These are phyloP conservation scores for Scomberomorus guttatus DNA, from an alignment of 2,797 vertebrate species.

Conservation along the genomic window DNA sequence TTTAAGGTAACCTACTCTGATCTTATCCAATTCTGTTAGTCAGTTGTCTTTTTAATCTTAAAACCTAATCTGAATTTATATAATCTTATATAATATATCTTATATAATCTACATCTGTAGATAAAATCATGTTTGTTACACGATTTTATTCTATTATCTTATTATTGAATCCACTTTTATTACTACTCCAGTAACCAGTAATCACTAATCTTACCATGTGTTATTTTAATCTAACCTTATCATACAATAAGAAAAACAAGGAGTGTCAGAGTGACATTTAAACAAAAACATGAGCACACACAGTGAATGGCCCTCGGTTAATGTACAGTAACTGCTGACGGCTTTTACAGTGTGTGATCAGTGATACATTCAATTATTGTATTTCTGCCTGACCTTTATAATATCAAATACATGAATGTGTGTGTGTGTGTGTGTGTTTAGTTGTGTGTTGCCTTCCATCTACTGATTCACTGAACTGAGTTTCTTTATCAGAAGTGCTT, in stretches of 20 bases:
- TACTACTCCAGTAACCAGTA: too few relatives aligned
- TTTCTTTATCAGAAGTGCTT: constrained; percentile 46
- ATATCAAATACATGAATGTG: constrained; percentile 11
- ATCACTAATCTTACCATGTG: not conserved
- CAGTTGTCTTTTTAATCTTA: too few relatives aligned
- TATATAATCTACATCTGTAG: too few relatives aligned
- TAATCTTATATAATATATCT: too few relatives aligned
- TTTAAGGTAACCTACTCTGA: not conserved
- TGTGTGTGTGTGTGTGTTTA: not conserved
- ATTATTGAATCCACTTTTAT: not conserved
- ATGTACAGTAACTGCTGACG: constrained; percentile 4
- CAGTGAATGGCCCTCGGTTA: not conserved
- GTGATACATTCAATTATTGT: constrained; percentile 32
- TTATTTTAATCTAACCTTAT: not conserved
- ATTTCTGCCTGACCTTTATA: constrained; percentile 45
- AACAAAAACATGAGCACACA: not conserved
- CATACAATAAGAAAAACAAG: not conserved
- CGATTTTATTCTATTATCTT: not conserved
- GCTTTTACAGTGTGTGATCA: constrained; percentile 29
- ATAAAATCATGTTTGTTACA: too few relatives aligned
- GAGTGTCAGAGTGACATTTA: not conserved
- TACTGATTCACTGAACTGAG: constrained; percentile 45
- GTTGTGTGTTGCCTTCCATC: constrained; percentile 17
- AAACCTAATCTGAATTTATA: not conserved
- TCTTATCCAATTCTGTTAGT: not conserved